Evolutionary conservation across 2,797 vertebrate genomes (phyloP).

Genomic region (Sebastes hopkinsi): DNA sequence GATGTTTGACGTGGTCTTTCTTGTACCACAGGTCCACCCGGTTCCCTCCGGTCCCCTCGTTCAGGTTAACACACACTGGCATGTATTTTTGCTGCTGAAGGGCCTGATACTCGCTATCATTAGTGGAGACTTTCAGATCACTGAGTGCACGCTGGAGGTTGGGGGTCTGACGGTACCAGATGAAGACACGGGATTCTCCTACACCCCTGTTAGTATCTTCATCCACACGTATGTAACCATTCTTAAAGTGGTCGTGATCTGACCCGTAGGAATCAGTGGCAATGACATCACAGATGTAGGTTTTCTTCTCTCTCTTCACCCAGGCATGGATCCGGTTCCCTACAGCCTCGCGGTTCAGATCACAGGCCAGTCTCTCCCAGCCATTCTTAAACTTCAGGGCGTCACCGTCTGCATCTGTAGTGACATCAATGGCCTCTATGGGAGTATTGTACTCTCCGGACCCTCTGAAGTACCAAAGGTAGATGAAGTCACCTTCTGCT

Average conservation of each 20-base stretch:
- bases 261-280: background rate
- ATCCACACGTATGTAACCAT: background rate
- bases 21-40: too few species aligned
- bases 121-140: too few species aligned
- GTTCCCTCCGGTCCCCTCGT: too few species aligned
- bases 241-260: fast-evolving
- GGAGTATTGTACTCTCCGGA: background rate
- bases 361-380: conserved; percentile 1
- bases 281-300: conserved; percentile 1
- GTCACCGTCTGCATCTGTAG: background rate
- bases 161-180: too few species aligned
- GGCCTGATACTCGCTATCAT: too few species aligned
- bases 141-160: too few species aligned
- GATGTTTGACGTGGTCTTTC: too few species aligned
- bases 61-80: too few species aligned
- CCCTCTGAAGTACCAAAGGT: conserved; percentile 17
- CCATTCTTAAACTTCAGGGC: fast-evolving
- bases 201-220: background rate
- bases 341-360: background rate
- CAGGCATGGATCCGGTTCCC: background rate
- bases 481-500: fast-evolving
- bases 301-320: background rate
- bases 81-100: too few species aligned
- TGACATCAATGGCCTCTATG: background rate
- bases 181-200: too few species aligned